These are phyloP conservation scores for Parapsyche elsis DNA, from an alignment of 1,140 invertebrate species.

Conservation along the genomic window DNA sequence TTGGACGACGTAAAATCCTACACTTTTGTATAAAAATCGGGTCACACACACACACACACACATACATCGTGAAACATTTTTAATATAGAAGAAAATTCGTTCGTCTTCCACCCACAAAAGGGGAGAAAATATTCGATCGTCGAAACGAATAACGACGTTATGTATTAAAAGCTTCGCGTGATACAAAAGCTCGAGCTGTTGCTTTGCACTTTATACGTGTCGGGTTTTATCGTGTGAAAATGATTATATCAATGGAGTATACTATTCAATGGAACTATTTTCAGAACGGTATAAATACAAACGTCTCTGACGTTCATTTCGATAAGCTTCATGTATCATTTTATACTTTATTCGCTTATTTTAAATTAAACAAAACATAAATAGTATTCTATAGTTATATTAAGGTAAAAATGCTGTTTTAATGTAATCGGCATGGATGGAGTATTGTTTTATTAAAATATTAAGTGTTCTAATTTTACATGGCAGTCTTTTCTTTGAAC, in stretches of 20 bases:
- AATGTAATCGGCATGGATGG: no score
- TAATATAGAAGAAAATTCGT: neutral
- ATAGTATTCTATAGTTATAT: no score
- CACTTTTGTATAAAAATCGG: slow-evolving; percentile 16
- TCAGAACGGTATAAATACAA: neutral
- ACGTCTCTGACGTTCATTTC: neutral
- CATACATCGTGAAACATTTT: neutral
- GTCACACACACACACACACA: neutral
- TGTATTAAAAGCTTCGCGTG: slow-evolving; percentile 24
- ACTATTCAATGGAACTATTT: slow-evolving; percentile 12
- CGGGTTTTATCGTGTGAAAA: slow-evolving; percentile 12
- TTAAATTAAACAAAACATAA: no score
- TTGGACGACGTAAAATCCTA: neutral
- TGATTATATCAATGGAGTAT: neutral
- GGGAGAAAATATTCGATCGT: neutral
- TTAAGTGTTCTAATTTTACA: no score
- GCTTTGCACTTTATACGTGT: neutral
- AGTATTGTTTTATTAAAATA: no score
- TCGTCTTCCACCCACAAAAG: neutral
- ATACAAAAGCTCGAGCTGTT: neutral
- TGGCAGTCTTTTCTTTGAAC: no score
- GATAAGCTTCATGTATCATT: no score
- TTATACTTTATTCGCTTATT: no score
- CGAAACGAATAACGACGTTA: neutral
- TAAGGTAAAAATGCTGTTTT: no score